Conservation (phyloP, 2,888 invertebrate genomes). For the Acleris laterana region DNA sequence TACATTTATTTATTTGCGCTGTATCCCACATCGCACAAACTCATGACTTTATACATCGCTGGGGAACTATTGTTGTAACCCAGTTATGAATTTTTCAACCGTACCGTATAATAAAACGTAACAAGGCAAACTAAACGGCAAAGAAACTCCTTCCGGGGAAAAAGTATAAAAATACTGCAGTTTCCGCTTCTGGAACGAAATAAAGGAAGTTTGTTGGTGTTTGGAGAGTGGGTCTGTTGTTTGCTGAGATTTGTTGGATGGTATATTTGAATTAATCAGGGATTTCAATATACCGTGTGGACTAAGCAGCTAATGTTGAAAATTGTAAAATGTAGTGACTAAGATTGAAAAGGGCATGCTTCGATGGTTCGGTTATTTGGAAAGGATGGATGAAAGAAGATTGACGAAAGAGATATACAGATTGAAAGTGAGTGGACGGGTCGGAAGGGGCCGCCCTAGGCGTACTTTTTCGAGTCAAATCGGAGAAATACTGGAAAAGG, state of each 20-base stretch:
- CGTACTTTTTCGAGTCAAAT: too few relatives aligned
- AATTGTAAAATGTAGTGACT: too few relatives aligned
- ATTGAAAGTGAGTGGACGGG: too few relatives aligned
- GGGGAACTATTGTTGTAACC: slow-evolving; percentile 34
- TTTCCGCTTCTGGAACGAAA: slow-evolving; percentile 23
- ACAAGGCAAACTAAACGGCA: slow-evolving; percentile 36
- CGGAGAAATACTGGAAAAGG: too few relatives aligned
- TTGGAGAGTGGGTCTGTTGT: slow-evolving; percentile 16
- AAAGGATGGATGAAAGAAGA: too few relatives aligned
- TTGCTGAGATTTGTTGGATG: slow-evolving; percentile 15
- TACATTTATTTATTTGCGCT: slow-evolving; percentile 23
- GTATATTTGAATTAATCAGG: slow-evolving; percentile 3
- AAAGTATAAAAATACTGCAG: slow-evolving; percentile 35
- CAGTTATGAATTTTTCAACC: slow-evolving; percentile 28
- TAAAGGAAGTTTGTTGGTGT: slow-evolving; percentile 34
- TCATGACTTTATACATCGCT: slow-evolving; percentile 34
- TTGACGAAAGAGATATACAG: too few relatives aligned
- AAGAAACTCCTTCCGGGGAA: slow-evolving; percentile 32
- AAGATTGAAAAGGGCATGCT: too few relatives aligned
- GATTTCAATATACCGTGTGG: neutral
- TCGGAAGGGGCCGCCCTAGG: too few relatives aligned
- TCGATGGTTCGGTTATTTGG: too few relatives aligned
- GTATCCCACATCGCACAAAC: slow-evolving; percentile 1
- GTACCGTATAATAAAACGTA: slow-evolving; percentile 31
- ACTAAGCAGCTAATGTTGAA: neutral